Conservation (phyloP, 2,888 invertebrate genomes). For the Psylliodes chrysocephalus region DNA sequence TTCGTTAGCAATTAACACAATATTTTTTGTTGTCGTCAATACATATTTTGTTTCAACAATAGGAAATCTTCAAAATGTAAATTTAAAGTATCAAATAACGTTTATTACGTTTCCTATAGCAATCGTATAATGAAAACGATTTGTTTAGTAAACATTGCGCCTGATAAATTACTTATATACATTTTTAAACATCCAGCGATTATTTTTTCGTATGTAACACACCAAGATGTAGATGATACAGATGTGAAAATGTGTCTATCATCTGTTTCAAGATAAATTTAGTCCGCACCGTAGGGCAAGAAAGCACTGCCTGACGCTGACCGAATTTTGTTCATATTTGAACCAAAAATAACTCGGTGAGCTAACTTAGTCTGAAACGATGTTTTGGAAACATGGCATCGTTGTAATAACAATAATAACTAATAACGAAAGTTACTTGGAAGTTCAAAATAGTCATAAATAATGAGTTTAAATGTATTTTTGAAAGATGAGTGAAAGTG, state of each 20-base stretch:
- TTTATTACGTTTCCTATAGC: background rate
- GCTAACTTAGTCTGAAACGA: constrained; percentile 1
- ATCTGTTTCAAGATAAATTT: constrained; percentile 9
- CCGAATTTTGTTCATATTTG: constrained; percentile 17
- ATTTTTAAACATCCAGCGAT: background rate
- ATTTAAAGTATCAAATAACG: background rate
- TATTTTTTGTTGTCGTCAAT: too few relatives aligned
- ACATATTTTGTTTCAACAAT: background rate
- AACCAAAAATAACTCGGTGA: constrained; percentile 3
- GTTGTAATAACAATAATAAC: background rate
- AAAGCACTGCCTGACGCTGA: background rate
- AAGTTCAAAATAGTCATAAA: too few relatives aligned
- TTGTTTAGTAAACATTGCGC: background rate
- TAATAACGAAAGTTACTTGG: too few relatives aligned
- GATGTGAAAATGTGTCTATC: constrained; percentile 7
- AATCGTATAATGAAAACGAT: background rate
- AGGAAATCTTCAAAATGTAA: background rate
- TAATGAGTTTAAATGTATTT: too few relatives aligned
- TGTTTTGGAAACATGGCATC: background rate
- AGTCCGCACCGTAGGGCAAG: background rate
- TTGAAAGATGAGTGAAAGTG: too few relatives aligned
- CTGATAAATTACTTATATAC: background rate
- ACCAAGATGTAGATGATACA: background rate
- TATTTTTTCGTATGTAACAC: background rate
- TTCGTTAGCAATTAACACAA: too few relatives aligned